A percentile compares a stretch with the other conserved stretches of the same genome.
phyloP scores from a whole-genome alignment of 2,113 vertebrate species.

The Datnioides undecimradiatus region DNA sequence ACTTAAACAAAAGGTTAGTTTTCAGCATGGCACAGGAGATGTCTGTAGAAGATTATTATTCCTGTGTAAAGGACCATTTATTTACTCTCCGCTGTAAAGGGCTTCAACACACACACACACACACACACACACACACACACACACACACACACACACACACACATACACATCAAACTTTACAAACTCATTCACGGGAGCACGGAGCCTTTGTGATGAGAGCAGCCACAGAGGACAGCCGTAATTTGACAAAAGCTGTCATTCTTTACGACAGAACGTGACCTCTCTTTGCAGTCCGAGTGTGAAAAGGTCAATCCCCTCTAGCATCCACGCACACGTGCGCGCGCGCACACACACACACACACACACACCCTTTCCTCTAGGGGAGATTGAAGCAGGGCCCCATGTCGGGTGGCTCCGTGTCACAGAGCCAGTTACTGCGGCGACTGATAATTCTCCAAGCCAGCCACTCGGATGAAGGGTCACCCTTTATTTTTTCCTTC shows the following conservation, averaged over 20 bases:
- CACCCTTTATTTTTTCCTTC: slow-evolving; percentile 54
- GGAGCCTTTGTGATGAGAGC: slow-evolving; percentile 1
- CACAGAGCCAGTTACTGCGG: slow-evolving; percentile 55
- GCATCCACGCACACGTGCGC: neutral
- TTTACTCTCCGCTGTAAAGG: slow-evolving; percentile 6
- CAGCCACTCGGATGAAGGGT: slow-evolving; percentile 60
- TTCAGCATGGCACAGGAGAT: neutral
- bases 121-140: neutral
- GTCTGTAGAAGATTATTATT: slow-evolving; percentile 7
- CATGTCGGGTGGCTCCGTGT: slow-evolving; percentile 32
- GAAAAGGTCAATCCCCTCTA: slow-evolving; percentile 56
- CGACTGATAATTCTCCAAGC: slow-evolving; percentile 63
- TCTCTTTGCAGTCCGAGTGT: slow-evolving; percentile 34
- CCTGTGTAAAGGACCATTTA: neutral
- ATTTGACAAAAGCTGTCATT: slow-evolving; percentile 67
- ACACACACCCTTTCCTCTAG: slow-evolving; percentile 1
- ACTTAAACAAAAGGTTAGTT: slow-evolving; percentile 30
- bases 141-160: neutral
- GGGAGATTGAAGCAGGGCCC: slow-evolving; percentile 56
- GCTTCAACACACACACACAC: neutral
- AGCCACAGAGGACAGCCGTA: slow-evolving; percentile 7
- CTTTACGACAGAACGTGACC: slow-evolving; percentile 47
- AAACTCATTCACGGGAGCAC: slow-evolving; percentile 2
- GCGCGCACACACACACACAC: neutral
- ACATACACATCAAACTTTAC: neutral